Conservation (phyloP, 2,797 vertebrate genomes). For the Salmo trutta region DNA sequence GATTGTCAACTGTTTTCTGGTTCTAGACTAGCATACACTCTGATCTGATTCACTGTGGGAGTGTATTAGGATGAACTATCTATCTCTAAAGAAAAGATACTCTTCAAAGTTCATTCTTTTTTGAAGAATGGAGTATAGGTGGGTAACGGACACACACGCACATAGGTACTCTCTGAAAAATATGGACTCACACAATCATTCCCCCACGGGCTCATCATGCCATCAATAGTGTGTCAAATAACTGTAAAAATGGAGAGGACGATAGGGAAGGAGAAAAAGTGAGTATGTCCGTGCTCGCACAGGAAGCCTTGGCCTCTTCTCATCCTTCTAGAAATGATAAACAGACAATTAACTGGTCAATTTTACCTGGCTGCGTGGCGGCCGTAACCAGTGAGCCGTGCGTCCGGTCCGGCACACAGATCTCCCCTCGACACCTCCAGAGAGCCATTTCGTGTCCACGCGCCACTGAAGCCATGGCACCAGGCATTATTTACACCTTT, state of each 20-base stretch:
- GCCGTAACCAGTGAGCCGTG: constrained; percentile 33
- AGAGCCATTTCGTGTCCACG: constrained; percentile 35
- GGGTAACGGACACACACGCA: neutral
- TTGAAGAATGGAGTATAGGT: no score
- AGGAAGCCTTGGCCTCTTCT: constrained; percentile 51
- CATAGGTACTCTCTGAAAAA: constrained; percentile 12
- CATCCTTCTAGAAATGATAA: constrained; percentile 53
- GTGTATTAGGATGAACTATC: neutral
- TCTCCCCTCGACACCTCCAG: constrained; percentile 22
- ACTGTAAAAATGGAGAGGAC: constrained; percentile 15
- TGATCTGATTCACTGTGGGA: constrained; percentile 37
- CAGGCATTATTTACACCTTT: constrained; percentile 48
- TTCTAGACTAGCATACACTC: constrained; percentile 1
- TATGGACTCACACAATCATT: constrained; percentile 6
- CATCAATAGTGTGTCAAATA: constrained; percentile 39
- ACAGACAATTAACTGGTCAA: constrained; percentile 56
- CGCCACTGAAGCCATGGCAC: constrained; percentile 35
- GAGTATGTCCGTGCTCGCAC: neutral
- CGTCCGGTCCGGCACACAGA: constrained; percentile 26
- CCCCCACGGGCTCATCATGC: constrained; percentile 43
- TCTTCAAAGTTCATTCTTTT: neutral
- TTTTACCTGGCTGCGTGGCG: constrained; percentile 33
- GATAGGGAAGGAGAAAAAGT: neutral
- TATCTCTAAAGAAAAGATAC: neutral
- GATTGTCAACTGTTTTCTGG: constrained; percentile 21